Evolutionary conservation across 2,797 vertebrate species (phyloP), one percentile per base, ranked within the genome.

Genomic region (Gambelia wislizenii): DNA sequence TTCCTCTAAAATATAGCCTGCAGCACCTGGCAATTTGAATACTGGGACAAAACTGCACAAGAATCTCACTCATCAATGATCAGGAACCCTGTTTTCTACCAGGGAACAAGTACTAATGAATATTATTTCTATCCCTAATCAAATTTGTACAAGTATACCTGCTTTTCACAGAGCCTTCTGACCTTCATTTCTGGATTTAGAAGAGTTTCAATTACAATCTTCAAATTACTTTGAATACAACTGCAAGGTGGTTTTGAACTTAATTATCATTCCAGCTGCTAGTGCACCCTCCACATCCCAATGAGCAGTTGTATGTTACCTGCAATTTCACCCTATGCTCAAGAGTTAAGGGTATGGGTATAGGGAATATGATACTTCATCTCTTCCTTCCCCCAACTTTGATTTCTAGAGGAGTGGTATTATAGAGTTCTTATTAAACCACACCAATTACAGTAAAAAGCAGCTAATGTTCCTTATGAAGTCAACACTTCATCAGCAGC

Each of bases 321-420:
- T 39, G 30, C 18, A 77, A 18, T n/a, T 12, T 67, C 4, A 30
- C 61, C 16, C 8, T 44, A 52, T 61, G 56, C 44, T 22, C 14
- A 64, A 84, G 2, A 42, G 16, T 6, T 4, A 44, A 44, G 13
- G 27, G 30, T 33, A 67, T 25, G 22, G n/a, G 20, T n/a, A 75
- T 8, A 12, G n/a, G 22, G 47, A 83, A 22, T 18, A 14, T 6
- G 27, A 61, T 4, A 49, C 13, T 39, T 76, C 33, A 75, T 20
- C 42, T 64, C 7, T 47, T 22, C 64, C 30, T 83, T 22, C 39
- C 39, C 39, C 67, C n/a, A 2, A 42, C 76, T 92, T 93, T 88
- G 49, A 75, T 92, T 94, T 64, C 33, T 56, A n/a, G 0, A 1
- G 75, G 64, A 86, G 14, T 74, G 44, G 20, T 44, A 3, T 69